Conservation (phyloP, 2,113 vertebrate species). For the Percopsis transmontana region DNA sequence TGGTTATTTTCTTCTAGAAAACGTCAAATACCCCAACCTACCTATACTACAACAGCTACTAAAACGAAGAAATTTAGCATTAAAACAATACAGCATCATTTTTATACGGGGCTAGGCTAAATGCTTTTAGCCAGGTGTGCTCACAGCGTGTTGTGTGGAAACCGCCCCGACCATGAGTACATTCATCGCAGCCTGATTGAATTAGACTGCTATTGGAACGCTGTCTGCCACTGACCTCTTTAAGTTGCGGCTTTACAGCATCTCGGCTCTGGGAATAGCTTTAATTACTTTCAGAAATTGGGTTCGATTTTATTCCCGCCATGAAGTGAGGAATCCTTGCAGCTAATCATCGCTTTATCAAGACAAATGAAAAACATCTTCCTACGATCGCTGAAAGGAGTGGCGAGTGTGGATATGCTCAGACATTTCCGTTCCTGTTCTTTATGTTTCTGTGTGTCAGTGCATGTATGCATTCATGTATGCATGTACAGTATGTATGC, state of each 20-base stretch:
- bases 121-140: background rate
- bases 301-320: slow-evolving; percentile 65
- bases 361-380: no score
- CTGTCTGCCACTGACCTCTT: slow-evolving; percentile 56
- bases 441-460: background rate
- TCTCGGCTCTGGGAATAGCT: slow-evolving; percentile 47
- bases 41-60: no score
- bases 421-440: background rate
- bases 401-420: background rate
- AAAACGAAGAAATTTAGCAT: no score
- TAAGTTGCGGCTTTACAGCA: slow-evolving; percentile 56
- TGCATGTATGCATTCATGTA: background rate
- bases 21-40: no score
- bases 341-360: slow-evolving; percentile 45
- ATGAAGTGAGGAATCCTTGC: slow-evolving; percentile 43
- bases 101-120: no score
- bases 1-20: background rate
- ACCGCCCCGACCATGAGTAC: slow-evolving; percentile 9
- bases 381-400: no score
- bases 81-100: no score
- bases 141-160: background rate
- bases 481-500: background rate
- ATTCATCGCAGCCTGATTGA: slow-evolving; percentile 43
- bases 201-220: slow-evolving; percentile 59
- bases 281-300: slow-evolving; percentile 73